phyloP scores from a whole-genome alignment of 1,140 invertebrate genomes.

The Lepidostoma basale region DNA sequence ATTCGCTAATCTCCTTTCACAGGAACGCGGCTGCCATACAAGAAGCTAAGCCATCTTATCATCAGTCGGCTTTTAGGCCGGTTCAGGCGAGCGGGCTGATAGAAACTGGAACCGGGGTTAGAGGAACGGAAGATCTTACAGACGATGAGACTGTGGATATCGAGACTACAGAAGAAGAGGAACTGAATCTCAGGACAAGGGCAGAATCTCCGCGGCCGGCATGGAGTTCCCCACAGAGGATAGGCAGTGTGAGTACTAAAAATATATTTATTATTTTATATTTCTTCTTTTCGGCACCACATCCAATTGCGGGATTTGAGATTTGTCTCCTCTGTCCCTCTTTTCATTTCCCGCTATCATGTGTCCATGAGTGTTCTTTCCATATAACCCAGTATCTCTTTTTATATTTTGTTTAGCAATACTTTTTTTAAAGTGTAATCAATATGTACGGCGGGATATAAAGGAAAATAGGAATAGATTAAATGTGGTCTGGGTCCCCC shows the following conservation, averaged over 20 bases:
- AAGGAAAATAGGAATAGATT: too few species aligned
- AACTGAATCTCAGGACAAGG: constrained; percentile 26
- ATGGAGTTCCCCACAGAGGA: constrained; percentile 30
- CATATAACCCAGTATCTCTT: too few species aligned
- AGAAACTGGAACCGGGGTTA: constrained; percentile 8
- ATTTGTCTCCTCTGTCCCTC: too few species aligned
- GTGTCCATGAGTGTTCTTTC: too few species aligned
- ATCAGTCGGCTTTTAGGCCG: constrained; percentile 72
- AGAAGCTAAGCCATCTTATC: constrained; percentile 48
- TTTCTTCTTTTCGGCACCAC: too few species aligned
- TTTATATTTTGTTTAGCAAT: too few species aligned
- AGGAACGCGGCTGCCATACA: constrained; percentile 44
- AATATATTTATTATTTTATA: constrained; percentile 1
- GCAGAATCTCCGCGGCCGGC: constrained; percentile 26
- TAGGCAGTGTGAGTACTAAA: constrained; percentile 36
- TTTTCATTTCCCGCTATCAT: too few species aligned
- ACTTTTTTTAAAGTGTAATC: too few species aligned
- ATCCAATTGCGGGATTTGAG: too few species aligned
- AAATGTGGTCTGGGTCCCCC: too few species aligned
- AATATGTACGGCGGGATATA: too few species aligned
- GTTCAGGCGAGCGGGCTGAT: constrained; percentile 54
- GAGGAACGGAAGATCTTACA: constrained; percentile 51
- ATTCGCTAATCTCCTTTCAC: constrained; percentile 52
- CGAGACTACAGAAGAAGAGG: constrained; percentile 65
- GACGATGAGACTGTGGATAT: constrained; percentile 67